Evolutionary conservation across 2,888 invertebrate genomes (phyloP), one percentile per base, ranked within the genome.

Genomic region (Euplagia quadripunctaria): DNA sequence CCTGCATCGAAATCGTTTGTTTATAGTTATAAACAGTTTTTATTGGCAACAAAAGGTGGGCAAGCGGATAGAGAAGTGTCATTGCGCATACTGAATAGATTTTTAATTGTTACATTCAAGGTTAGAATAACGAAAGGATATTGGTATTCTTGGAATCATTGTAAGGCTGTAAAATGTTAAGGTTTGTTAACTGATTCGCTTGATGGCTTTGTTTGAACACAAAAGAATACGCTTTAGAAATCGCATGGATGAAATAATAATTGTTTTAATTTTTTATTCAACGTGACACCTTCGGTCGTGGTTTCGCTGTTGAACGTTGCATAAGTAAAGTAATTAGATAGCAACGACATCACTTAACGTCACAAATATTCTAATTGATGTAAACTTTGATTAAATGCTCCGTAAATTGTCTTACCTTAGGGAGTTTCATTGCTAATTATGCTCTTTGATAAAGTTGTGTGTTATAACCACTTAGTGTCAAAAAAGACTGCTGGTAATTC

Each of bases 81-180:
- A 77, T 76, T 77, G 79, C 85, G 94, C 93, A 94, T 94, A 94
- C 93, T 79, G 86, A 94, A 88, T 88, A 90, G 90, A 88, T 89
- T 94, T 94, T 94, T 95, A 95, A 95, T 94, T 94, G 93, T 91
- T 90, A 78, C 77, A 79, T 81, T 74, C 81, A 82, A 84, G 86
- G 84, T 84, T 82, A 83, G 92, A 93, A 93, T 92, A 91, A 90
- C 87, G 86, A 91, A 90, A 83, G 84, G 87, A 86, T 89, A 90
- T 92, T 92, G 85, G 88, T 91, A 91, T 94, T 92, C 93, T 84
- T 79, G 81, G 90, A 92, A 92, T 87, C 76, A 49, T 76, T 77
- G 79, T 85, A 85, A 79, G 86, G 85, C 79, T 86, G 84, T 89
- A 86, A 88, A 90, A 88, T 86, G 78, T 83, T 64, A 75, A 82